phyloP scores from a whole-genome alignment of 2,888 invertebrate genomes.

The Aspidiotus destructor region DNA sequence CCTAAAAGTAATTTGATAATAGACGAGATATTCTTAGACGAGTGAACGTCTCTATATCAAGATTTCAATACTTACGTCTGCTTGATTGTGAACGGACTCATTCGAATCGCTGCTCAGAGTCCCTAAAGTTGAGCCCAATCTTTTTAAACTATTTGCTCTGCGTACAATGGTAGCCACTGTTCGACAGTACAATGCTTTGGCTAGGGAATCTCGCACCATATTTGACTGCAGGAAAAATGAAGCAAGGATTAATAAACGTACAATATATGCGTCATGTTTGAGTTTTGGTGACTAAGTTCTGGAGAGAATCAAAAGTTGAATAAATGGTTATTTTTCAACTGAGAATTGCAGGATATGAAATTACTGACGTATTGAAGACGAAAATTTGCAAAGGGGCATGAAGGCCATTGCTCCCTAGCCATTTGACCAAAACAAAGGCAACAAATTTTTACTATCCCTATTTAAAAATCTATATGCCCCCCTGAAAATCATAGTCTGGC shows the following conservation, averaged over 20 bases:
- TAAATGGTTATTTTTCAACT: neutral
- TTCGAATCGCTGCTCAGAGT: conserved; percentile 85
- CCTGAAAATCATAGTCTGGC: too few species aligned
- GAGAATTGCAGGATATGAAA: too few species aligned
- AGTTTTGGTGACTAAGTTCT: too few species aligned
- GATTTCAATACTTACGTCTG: conserved; percentile 46
- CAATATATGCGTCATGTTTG: too few species aligned
- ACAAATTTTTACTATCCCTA: too few species aligned
- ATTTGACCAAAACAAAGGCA: too few species aligned
- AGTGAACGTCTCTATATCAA: neutral
- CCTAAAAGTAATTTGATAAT: conserved; percentile 39
- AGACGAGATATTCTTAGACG: neutral
- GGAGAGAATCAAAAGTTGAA: too few species aligned
- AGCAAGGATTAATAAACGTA: neutral
- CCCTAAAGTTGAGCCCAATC: conserved; percentile 51
- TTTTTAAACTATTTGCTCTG: conserved; percentile 81
- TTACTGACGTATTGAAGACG: too few species aligned
- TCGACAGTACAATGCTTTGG: conserved; percentile 86
- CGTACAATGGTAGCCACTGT: conserved; percentile 89
- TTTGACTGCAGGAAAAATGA: conserved; percentile 52
- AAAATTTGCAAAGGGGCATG: too few species aligned
- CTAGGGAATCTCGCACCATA: conserved; percentile 77
- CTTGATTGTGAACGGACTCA: conserved; percentile 81
- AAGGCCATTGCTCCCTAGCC: too few species aligned
- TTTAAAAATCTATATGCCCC: too few species aligned